Base-by-base conservation (phyloP, 1,140 invertebrate species). In the Holotrichia oblita region DNA sequence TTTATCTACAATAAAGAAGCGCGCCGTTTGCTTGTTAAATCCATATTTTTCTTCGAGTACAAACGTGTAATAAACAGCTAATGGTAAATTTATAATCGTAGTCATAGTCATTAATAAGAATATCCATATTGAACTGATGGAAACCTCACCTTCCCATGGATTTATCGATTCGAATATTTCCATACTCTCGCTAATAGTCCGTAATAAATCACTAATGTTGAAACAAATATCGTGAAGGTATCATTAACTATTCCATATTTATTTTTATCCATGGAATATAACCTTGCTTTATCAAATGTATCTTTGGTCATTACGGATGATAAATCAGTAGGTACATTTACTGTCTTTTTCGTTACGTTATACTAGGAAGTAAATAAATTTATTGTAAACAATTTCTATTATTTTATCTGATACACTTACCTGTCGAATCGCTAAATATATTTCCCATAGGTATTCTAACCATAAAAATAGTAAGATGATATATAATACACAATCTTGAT, bases 1-100 rank as follows among this genome's bases (percentile, higher is more conserved):
- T 84, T 95, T 94, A 89, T 99, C 99, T 89, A 96, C 98, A n/a
- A 96, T 87, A 87, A 97, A 99, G 86, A 99, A 99, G 78, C 90
- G 88, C 8, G 92, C 85, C 12, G 96, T 99, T 91, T 99, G 92
- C 87, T 99, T 99, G 86, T 99, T 99, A 85, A 99, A 99, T 6
- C 98, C 98, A 91, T 99, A 97, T 82, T 93, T 94, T 87, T 98
- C 94, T 90, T 99, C 99, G 77, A 99, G 88, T 3, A 99, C 94
- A 92, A 99, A 99, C 34, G 93, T 98, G 72, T 92, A 90, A 87
- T 99, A 99, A 55, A 98, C 87, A 76, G 89, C 92, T 85, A 98
- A 95, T 27, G 98, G 98, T 81, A 99, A 84, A 81, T 93, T 91
- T 12, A 95, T 89, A 76, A 98, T 81, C 24, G 92, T 92, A 79